Percentiles rank a stretch among this genome's conserved stretches.
phyloP scores from a whole-genome alignment of 2,888 invertebrate genomes.

The Artemia sinica region DNA sequence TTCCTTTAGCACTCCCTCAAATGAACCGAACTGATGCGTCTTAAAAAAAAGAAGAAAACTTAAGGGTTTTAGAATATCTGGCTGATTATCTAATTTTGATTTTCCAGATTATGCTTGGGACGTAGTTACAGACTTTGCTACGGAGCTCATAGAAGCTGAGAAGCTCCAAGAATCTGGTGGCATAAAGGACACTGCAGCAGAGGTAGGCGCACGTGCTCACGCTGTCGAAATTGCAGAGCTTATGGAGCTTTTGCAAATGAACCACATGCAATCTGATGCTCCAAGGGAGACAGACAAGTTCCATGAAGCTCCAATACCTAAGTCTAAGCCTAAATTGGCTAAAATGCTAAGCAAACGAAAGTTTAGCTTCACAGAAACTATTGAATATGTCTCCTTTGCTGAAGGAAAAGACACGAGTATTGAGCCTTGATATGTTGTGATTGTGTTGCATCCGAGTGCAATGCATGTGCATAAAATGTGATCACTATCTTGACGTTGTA shows the following conservation, averaged over 20 bases:
- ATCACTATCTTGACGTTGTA: too few relatives aligned
- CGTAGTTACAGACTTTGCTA: conserved; percentile 58
- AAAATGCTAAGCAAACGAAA: conserved; percentile 22
- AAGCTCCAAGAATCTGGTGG: conserved; percentile 27
- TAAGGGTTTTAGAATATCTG: not conserved
- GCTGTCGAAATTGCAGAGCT: conserved; percentile 20
- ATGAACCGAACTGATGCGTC: not conserved
- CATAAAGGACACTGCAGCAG: conserved; percentile 19
- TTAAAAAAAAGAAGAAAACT: not conserved
- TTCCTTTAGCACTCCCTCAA: not conserved
- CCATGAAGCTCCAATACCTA: conserved; percentile 7
- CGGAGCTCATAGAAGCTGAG: conserved; percentile 54
- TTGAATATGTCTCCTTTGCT: conserved; percentile 20
- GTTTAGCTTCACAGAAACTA: conserved; percentile 22
- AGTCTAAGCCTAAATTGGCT: conserved; percentile 19
- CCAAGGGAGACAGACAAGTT: conserved; percentile 2
- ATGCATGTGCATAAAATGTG: too few relatives aligned
- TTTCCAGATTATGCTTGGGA: conserved; percentile 62
- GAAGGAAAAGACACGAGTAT: conserved; percentile 20
- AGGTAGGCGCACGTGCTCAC: conserved; percentile 19
- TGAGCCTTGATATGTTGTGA: conserved; percentile 15
- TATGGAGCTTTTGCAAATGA: conserved; percentile 21
- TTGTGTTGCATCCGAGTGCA: too few relatives aligned
- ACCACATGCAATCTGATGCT: not conserved
- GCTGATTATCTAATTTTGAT: not conserved